phyloP scores from a whole-genome alignment of 2,113 vertebrate genomes.

The Thunnus maccoyii region DNA sequence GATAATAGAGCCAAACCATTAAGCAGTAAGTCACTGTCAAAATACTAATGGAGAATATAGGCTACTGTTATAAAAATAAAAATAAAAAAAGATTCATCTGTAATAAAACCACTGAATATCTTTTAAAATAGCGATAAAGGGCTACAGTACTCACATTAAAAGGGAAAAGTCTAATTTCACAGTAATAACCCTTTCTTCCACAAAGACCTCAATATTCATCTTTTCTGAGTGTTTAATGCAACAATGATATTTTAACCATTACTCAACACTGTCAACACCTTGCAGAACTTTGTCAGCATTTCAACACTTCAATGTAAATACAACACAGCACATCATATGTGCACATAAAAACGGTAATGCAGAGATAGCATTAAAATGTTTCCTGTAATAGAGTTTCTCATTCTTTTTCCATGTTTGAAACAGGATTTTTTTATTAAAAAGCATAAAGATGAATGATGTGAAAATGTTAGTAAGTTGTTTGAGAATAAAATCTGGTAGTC shows the following conservation, averaged over 20 bases:
- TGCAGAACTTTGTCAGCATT: neutral
- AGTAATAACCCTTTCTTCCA: neutral
- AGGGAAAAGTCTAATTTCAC: neutral
- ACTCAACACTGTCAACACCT: neutral
- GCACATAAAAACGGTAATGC: too few species aligned
- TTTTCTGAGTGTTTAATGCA: neutral
- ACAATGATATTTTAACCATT: neutral
- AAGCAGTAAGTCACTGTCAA: neutral
- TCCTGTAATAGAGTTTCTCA: too few species aligned
- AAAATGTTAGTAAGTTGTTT: too few species aligned
- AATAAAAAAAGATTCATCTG: constrained; percentile 1
- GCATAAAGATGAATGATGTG: too few species aligned
- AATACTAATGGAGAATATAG: neutral
- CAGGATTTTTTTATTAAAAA: too few species aligned
- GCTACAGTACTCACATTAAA: constrained; percentile 1
- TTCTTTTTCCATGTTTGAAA: too few species aligned
- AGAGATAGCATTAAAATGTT: too few species aligned
- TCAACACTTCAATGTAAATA: neutral
- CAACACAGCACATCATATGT: neutral
- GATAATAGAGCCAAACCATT: neutral
- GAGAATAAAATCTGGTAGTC: too few species aligned
- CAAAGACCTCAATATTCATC: neutral
- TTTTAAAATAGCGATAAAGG: neutral
- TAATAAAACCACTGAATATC: constrained; percentile 9
- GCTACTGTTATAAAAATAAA: neutral